These are phyloP conservation scores for Pseudomyrmex pallidus DNA, from an alignment of 1,140 invertebrate species.

Conservation along the genomic window DNA sequence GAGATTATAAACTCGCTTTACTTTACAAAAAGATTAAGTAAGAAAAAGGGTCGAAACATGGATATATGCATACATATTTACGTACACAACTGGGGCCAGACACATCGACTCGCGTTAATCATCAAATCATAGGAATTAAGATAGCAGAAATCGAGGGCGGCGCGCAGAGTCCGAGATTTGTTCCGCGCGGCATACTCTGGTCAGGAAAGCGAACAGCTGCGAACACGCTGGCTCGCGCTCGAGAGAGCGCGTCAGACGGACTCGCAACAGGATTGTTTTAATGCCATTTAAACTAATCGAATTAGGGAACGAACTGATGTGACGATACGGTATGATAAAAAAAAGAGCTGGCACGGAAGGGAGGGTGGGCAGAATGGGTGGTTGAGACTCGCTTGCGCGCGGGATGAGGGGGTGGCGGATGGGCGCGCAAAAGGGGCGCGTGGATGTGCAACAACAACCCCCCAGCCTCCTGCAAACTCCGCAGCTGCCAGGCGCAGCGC, in stretches of 20 bases:
- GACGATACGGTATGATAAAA: conserved; percentile 78
- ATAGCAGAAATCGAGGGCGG: conserved; percentile 35
- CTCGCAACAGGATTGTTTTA: conserved; percentile 84
- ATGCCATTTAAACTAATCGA: conserved; percentile 86
- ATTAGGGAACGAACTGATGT: conserved; percentile 84
- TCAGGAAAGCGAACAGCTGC: conserved; percentile 78
- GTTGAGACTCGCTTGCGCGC: conserved; percentile 32
- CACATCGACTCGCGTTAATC: background rate
- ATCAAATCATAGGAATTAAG: conserved; percentile 17
- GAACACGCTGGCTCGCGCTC: conserved; percentile 42
- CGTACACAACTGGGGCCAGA: background rate
- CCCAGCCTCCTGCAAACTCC: conserved; percentile 81
- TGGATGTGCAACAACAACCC: conserved; percentile 77
- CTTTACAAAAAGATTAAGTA: background rate
- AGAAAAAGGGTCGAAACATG: too few relatives aligned
- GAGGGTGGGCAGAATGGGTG: conserved; percentile 30
- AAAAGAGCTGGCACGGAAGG: conserved; percentile 11
- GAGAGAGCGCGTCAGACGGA: conserved; percentile 70
- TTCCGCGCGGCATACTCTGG: conserved; percentile 67
- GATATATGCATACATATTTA: too few relatives aligned
- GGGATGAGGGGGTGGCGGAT: conserved; percentile 48
- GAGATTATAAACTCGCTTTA: background rate
- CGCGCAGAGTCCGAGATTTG: conserved; percentile 27
- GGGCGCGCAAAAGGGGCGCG: conserved; percentile 75
- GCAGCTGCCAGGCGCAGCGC: conserved; percentile 85